phyloP scores from a whole-genome alignment of 2,113 vertebrate genomes.

The Pampusana beccarii region DNA sequence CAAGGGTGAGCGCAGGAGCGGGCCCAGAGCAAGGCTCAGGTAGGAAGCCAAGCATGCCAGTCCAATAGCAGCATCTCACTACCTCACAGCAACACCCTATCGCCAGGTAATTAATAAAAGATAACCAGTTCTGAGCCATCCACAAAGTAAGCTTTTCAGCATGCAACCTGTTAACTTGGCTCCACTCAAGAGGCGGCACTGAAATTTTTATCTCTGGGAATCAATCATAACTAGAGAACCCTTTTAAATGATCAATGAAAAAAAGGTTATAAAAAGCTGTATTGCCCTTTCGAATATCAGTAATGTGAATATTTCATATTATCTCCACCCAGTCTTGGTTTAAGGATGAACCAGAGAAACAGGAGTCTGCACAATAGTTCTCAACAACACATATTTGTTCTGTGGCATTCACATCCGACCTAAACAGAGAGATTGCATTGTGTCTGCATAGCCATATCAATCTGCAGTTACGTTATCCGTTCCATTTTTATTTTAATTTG shows the following conservation, averaged over 20 bases:
- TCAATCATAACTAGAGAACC: not conserved
- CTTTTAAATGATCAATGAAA: not conserved
- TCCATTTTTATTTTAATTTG: not conserved
- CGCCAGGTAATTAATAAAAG: not conserved
- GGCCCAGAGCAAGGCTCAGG: not conserved
- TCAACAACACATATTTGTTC: not conserved
- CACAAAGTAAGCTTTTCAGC: constrained; percentile 40
- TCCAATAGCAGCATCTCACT: not conserved
- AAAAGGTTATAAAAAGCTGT: not conserved
- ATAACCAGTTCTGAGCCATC: not conserved
- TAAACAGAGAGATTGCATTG: not conserved
- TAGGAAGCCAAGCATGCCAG: constrained; percentile 33
- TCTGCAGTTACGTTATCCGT: not conserved
- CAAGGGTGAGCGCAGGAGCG: not conserved
- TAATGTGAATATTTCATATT: not conserved
- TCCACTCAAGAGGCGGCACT: not conserved
- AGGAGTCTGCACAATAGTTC: not conserved
- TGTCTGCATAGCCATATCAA: not conserved
- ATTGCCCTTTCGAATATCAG: not conserved
- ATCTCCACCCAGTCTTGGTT: not conserved
- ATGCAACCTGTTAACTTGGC: not conserved
- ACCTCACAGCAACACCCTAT: not conserved
- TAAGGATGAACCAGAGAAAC: not conserved
- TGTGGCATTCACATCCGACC: not conserved
- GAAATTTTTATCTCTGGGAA: not conserved